Conservation (phyloP, 2,113 vertebrate genomes). For the Myiagra hebetior region DNA sequence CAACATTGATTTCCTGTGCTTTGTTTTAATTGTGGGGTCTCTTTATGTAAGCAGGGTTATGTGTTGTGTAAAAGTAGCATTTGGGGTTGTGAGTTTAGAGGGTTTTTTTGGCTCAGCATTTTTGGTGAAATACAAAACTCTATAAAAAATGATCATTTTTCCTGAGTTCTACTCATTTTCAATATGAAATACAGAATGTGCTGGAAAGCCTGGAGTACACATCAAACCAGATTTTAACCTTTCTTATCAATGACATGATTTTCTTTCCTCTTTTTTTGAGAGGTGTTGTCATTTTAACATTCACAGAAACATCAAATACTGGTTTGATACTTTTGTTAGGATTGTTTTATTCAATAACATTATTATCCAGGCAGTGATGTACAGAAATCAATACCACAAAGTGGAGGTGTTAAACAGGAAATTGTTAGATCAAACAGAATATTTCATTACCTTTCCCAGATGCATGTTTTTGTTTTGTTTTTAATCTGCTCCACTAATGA, state of each 20-base stretch:
- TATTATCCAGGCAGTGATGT: not conserved
- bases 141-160: not conserved
- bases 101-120: not conserved
- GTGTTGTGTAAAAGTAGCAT: not conserved
- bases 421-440: conserved; percentile 33
- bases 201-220: not conserved
- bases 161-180: not conserved
- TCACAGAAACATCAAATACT: not conserved
- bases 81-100: not conserved
- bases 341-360: not conserved
- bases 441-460: conserved; percentile 26
- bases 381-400: conserved; percentile 28
- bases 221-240: not conserved
- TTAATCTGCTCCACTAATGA: conserved; percentile 31
- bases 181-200: not conserved
- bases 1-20: not conserved
- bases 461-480: conserved; percentile 30
- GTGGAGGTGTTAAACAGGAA: conserved; percentile 7
- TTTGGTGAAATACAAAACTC: not conserved
- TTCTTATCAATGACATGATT: not conserved
- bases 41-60: no score
- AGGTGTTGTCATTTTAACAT: not conserved
- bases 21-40: not conserved
- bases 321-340: not conserved
- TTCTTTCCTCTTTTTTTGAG: not conserved